Evolutionary conservation across 2,797 vertebrate species (phyloP).

Genomic region (Nyctibius grandis): DNA sequence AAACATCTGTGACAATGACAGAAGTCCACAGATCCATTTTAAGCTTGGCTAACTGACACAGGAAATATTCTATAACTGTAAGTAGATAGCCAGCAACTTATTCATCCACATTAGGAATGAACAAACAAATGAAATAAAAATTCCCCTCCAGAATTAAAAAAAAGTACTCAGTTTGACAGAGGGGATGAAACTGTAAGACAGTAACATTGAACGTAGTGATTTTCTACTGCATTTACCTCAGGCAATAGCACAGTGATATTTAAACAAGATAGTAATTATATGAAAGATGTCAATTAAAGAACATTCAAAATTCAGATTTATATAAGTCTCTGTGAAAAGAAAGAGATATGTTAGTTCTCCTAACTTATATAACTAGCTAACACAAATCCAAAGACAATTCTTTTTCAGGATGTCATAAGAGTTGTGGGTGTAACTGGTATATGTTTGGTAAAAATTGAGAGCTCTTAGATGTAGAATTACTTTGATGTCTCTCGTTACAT

Average conservation of each 20-base stretch:
- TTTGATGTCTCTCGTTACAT: not conserved
- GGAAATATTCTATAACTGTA: not conserved
- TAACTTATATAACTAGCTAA: not conserved
- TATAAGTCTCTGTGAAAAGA: not conserved
- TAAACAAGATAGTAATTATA: constrained; percentile 50
- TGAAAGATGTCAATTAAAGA: constrained; percentile 37
- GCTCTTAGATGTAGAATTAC: not conserved
- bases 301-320: constrained; percentile 26
- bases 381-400: not conserved
- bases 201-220: constrained; percentile 8
- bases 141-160: not conserved
- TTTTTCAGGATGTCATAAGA: not conserved
- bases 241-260: constrained; percentile 36
- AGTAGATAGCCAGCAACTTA: constrained; percentile 24
- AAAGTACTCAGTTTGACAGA: constrained; percentile 8
- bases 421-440: not conserved
- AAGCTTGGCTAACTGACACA: not conserved
- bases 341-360: not conserved
- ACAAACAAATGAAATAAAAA: constrained; percentile 39
- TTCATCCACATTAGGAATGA: not conserved
- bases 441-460: not conserved
- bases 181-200: not conserved
- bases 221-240: constrained; percentile 51
- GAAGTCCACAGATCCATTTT: not conserved
- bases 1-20: not conserved